Evolutionary conservation across 2,797 vertebrate genomes (phyloP).

Genomic region (Nothura maculosa): DNA sequence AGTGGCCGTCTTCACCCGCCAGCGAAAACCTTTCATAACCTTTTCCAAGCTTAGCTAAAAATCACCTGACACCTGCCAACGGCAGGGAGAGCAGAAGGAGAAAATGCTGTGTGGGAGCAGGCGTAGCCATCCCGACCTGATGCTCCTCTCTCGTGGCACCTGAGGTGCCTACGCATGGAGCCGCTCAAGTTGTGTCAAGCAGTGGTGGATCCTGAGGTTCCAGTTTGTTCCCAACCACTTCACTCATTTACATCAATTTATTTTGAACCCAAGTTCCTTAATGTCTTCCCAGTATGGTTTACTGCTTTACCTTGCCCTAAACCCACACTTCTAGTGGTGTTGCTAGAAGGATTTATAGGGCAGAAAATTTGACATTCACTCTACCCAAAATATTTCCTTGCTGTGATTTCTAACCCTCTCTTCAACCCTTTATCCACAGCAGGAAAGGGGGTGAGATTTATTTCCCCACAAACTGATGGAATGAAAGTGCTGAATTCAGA

Average conservation of each 20-base stretch:
- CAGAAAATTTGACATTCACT: background rate
- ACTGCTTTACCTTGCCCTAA: background rate
- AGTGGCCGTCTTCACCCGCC: background rate
- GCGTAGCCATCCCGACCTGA: background rate
- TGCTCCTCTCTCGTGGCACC: background rate
- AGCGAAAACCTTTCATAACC: slow-evolving; percentile 9
- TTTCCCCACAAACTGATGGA: background rate
- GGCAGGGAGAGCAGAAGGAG: background rate
- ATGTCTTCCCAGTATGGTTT: background rate
- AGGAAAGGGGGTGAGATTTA: background rate
- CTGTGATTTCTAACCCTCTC: background rate
- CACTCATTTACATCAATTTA: background rate
- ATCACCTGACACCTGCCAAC: background rate
- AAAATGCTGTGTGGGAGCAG: background rate
- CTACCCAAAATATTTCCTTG: rapidly evolving
- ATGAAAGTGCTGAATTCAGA: background rate
- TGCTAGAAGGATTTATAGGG: background rate
- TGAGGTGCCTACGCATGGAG: rapidly evolving
- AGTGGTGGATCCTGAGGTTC: rapidly evolving
- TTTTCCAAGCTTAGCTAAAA: background rate
- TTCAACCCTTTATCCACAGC: background rate
- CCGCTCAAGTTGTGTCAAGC: rapidly evolving
- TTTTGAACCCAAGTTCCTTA: background rate
- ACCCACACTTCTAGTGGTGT: background rate
- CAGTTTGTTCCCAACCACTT: background rate